Evolutionary conservation across 2,797 vertebrate species (phyloP), one percentile per base, ranked within the genome.

Genomic region (Taenioides sp.): DNA sequence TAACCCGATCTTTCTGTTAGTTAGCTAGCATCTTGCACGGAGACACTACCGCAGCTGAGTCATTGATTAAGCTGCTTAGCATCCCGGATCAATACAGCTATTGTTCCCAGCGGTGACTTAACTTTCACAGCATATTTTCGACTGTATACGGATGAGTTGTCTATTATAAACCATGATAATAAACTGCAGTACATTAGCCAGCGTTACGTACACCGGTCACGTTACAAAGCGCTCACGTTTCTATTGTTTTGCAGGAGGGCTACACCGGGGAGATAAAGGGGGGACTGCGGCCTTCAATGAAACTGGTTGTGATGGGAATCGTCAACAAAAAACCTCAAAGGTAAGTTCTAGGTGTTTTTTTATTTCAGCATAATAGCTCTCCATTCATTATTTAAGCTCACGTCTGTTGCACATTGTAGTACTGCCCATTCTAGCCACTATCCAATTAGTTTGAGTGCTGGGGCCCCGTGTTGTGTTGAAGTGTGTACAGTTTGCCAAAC

Each of bases 201-300:
- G 31, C 22, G 31, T 17, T 1, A 11, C 5, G 69, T 79, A 81
- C 84, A 71, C 76, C 64, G 27, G 28, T 58, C 71, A 31, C 27
- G 20, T 3, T 47, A 22, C 25, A 27, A 50, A 67, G 40, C 64
- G 62, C 65, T 27, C 23, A 34, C 68, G 37, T 80, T 43, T 86
- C 80, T 74, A 72, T 91, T 90, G 90, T 89, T 84, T 73, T 78
- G 43, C 91, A 97, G 96, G 90, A 87, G 87, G 94, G 94, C 71
- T 97, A 96, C 72, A 88, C 89, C 76, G 96, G 96, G 50, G 94
- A 95, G 87, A 97, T 97, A 86, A 96, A 95, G 90, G 96, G 95
- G 60, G 96, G 96, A 34, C 77, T 97, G 86, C 94, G 94, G 92
- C 96, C 96, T 80, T 91, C 95, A 60, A 97, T 97, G 96, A 96